These are phyloP conservation scores for Chionomys nivalis DNA, from an alignment of 2,113 vertebrate genomes.

Conservation along the genomic window DNA sequence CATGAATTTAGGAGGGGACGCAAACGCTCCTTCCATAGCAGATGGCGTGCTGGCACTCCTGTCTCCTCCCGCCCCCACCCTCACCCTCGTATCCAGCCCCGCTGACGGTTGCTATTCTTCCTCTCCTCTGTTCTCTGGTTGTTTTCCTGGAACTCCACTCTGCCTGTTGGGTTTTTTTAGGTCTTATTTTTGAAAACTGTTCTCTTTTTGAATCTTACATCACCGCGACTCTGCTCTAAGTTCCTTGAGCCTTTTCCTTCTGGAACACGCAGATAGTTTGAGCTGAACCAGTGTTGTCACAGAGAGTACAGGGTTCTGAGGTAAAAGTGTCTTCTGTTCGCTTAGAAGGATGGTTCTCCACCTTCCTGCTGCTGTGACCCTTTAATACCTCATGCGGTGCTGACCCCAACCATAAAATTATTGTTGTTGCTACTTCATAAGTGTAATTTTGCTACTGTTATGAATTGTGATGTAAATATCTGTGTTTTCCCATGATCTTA, in stretches of 20 bases:
- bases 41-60: background rate
- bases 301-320: background rate
- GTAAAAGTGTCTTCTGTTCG: background rate
- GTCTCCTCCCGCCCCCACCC: background rate
- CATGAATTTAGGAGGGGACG: background rate
- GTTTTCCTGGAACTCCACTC: conserved; percentile 2
- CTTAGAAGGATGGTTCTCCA: background rate
- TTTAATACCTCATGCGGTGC: background rate
- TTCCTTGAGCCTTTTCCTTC: conserved; percentile 24
- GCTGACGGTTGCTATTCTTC: background rate
- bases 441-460: background rate
- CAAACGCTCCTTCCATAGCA: background rate
- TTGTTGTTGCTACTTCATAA: background rate
- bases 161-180: background rate
- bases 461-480: background rate
- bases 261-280: background rate
- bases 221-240: conserved; percentile 15
- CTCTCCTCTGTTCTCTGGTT: background rate
- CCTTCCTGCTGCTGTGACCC: background rate
- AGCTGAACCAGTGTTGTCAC: background rate
- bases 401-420: background rate
- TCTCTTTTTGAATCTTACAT: conserved; percentile 21
- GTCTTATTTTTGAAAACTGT: conserved; percentile 22
- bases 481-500: background rate
- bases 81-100: background rate